Evolutionary conservation across 2,888 invertebrate genomes (phyloP).

Genomic region (Epinotia nisella): DNA sequence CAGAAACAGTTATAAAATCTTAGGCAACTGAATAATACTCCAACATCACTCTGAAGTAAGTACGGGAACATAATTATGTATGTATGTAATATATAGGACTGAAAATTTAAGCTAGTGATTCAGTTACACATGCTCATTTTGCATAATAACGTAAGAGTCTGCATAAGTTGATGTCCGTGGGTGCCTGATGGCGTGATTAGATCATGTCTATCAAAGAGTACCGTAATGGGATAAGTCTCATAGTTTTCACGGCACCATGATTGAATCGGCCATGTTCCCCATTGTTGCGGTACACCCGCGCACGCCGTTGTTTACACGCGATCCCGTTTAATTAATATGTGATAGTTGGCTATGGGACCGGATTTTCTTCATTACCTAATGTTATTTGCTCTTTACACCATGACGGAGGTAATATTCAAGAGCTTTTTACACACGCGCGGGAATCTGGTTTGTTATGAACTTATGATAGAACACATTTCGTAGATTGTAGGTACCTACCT

Average conservation of each 20-base stretch:
- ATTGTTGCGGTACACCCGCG: constrained; percentile 61
- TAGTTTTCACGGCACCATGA: constrained; percentile 61
- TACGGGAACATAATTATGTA: too few relatives aligned
- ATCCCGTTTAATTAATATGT: constrained; percentile 58
- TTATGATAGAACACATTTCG: background rate
- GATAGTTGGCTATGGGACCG: constrained; percentile 32
- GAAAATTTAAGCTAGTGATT: constrained; percentile 6
- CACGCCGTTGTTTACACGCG: constrained; percentile 63
- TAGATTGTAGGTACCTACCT: too few relatives aligned
- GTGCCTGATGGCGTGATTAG: constrained; percentile 39
- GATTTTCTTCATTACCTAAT: constrained; percentile 26
- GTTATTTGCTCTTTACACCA: constrained; percentile 14
- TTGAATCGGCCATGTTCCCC: constrained; percentile 59
- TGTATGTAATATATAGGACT: background rate
- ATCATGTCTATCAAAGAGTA: constrained; percentile 52
- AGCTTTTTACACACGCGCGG: background rate
- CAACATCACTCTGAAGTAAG: too few relatives aligned
- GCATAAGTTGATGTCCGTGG: constrained; percentile 23
- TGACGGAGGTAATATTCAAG: constrained; percentile 20
- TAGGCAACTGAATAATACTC: too few relatives aligned
- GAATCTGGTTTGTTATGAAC: constrained; percentile 12
- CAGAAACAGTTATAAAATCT: too few relatives aligned
- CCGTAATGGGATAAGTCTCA: constrained; percentile 70
- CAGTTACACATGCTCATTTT: background rate
- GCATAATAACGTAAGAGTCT: constrained; percentile 15